Evolutionary conservation across 2,888 invertebrate species (phyloP).

Genomic region (Lithophane socia): DNA sequence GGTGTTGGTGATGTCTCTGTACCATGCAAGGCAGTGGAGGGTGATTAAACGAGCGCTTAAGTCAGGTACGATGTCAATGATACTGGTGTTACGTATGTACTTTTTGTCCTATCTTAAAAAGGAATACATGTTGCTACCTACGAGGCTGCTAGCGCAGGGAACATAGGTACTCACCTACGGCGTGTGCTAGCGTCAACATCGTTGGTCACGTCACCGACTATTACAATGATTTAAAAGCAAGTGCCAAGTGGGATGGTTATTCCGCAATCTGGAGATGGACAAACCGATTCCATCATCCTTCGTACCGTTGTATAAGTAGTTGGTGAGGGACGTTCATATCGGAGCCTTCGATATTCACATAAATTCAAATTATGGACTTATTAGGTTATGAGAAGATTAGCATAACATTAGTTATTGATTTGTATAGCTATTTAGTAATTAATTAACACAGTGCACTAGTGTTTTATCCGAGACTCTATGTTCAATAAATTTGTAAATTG

Average conservation of each 20-base stretch:
- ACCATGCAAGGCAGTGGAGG: slow-evolving; percentile 95
- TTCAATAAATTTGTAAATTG: slow-evolving; percentile 4
- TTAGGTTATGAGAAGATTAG: neutral
- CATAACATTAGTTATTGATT: neutral
- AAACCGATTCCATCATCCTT: neutral
- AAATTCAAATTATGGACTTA: neutral
- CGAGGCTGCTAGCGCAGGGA: neutral
- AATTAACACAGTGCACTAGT: slow-evolving; percentile 1
- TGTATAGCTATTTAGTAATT: neutral
- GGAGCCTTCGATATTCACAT: neutral
- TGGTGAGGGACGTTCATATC: neutral
- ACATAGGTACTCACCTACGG: too few relatives aligned
- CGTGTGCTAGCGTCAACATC: neutral
- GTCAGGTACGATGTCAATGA: slow-evolving; percentile 91
- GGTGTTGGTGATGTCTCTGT: slow-evolving; percentile 93
- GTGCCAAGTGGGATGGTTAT: slow-evolving; percentile 27
- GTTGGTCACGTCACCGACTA: slow-evolving; percentile 26
- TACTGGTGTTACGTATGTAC: neutral
- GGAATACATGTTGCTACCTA: neutral
- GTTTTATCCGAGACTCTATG: neutral
- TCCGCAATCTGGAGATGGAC: slow-evolving; percentile 10
- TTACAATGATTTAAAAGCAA: slow-evolving; percentile 18
- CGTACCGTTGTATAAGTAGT: neutral
- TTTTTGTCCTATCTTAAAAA: neutral
- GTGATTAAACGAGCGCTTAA: slow-evolving; percentile 94